phyloP scores from a whole-genome alignment of 2,888 invertebrate species.

The Archaeoteleia sp. region DNA sequence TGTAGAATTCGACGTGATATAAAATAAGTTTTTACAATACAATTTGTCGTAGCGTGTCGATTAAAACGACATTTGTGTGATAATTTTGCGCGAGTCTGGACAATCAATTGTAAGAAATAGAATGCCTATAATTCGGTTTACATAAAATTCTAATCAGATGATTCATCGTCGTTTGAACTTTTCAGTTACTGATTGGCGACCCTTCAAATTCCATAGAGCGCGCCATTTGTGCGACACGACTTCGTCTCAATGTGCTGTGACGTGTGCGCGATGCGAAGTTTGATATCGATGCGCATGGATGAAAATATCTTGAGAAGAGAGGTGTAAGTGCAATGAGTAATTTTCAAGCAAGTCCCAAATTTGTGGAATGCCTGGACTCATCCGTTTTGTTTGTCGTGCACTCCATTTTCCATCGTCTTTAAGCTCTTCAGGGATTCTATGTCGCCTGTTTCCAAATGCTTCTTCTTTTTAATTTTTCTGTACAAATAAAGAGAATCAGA shows the following conservation, averaged over 20 bases:
- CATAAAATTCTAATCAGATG: too few relatives aligned
- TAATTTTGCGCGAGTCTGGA: too few relatives aligned
- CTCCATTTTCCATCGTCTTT: constrained; percentile 66
- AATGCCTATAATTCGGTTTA: too few relatives aligned
- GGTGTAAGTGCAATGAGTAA: constrained; percentile 13
- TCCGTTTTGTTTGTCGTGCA: constrained; percentile 69
- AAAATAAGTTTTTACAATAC: too few relatives aligned
- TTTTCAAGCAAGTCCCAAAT: background rate
- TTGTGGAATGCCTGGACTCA: constrained; percentile 56
- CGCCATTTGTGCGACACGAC: background rate
- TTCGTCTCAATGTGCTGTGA: background rate
- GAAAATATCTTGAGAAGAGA: constrained; percentile 1
- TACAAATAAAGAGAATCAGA: too few relatives aligned
- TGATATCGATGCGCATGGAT: constrained; percentile 3
- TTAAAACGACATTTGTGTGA: too few relatives aligned
- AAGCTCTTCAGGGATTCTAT: constrained; percentile 64
- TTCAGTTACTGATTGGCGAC: too few relatives aligned
- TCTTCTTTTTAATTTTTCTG: constrained; percentile 57
- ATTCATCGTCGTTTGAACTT: too few relatives aligned
- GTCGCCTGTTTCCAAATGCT: constrained; percentile 62
- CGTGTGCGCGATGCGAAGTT: background rate
- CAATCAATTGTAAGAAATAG: too few relatives aligned
- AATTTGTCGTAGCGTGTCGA: too few relatives aligned
- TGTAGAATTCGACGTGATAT: too few relatives aligned
- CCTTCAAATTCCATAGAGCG: too few relatives aligned